Evolutionary conservation across 2,888 invertebrate genomes (phyloP).

Genomic region (Diachrysia chrysitis): DNA sequence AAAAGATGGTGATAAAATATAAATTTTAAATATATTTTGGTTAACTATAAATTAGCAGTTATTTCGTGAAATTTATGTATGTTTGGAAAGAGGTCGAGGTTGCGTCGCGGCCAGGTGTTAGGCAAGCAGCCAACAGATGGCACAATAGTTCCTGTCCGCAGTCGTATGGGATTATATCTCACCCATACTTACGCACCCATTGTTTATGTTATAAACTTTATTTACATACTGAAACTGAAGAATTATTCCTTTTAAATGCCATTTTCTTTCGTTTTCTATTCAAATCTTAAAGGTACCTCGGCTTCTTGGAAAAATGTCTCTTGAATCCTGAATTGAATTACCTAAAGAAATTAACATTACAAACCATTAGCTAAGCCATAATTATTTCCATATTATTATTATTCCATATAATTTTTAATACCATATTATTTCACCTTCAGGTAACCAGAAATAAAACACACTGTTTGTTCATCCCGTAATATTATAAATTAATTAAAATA

Average conservation of each 20-base stretch:
- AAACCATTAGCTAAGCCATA: too few species aligned
- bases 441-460: neutral
- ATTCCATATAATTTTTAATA: too few species aligned
- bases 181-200: constrained; percentile 38
- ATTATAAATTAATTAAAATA: constrained; percentile 7
- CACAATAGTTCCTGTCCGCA: constrained; percentile 69
- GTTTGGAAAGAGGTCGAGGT: constrained; percentile 68
- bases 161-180: constrained; percentile 47
- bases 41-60: constrained; percentile 53
- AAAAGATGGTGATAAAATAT: neutral
- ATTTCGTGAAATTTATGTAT: constrained; percentile 62
- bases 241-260: too few species aligned
- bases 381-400: too few species aligned
- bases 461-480: neutral
- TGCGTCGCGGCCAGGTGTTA: constrained; percentile 71
- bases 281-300: too few species aligned
- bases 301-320: too few species aligned
- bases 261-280: too few species aligned
- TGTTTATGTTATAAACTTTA: constrained; percentile 11
- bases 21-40: constrained; percentile 49
- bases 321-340: too few species aligned
- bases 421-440: neutral
- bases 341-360: too few species aligned
- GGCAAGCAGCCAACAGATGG: constrained; percentile 84
- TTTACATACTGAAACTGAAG: neutral